Conservation (phyloP, 2,113 vertebrate species). For the Pangasianodon gigas region DNA sequence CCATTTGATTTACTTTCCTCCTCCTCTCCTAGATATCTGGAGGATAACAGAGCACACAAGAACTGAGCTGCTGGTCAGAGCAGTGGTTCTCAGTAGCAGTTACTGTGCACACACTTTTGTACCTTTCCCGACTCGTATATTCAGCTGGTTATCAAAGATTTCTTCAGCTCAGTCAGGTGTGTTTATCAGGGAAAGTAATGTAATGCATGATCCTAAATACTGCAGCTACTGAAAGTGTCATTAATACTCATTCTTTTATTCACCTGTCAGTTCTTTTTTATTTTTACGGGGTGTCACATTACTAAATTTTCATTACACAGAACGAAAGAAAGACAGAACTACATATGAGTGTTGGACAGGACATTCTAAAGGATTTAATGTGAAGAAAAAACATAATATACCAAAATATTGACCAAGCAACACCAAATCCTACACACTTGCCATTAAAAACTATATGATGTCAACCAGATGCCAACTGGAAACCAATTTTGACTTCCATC, state of each 20-base stretch:
- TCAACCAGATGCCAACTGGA: too few species aligned
- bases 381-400: not conserved
- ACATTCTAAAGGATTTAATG: not conserved
- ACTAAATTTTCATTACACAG: not conserved
- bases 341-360: not conserved
- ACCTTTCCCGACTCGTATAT: not conserved
- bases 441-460: too few species aligned
- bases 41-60: not conserved
- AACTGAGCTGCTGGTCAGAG: not conserved
- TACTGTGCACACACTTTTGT: not conserved
- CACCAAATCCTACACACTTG: not conserved
- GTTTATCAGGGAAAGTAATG: not conserved
- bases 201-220: not conserved
- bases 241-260: not conserved
- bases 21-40: slow-evolving; percentile 78
- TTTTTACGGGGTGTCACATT: not conserved
- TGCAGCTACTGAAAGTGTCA: not conserved
- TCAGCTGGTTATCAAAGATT: too few species aligned
- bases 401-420: not conserved
- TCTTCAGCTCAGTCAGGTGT: too few species aligned
- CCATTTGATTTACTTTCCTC: slow-evolving; percentile 53
- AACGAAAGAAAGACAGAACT: not conserved
- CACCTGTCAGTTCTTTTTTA: not conserved
- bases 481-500: too few species aligned
- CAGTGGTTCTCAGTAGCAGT: not conserved